These are phyloP conservation scores for Podilymbus podiceps DNA, from an alignment of 2,113 vertebrate genomes.

Conservation along the genomic window DNA sequence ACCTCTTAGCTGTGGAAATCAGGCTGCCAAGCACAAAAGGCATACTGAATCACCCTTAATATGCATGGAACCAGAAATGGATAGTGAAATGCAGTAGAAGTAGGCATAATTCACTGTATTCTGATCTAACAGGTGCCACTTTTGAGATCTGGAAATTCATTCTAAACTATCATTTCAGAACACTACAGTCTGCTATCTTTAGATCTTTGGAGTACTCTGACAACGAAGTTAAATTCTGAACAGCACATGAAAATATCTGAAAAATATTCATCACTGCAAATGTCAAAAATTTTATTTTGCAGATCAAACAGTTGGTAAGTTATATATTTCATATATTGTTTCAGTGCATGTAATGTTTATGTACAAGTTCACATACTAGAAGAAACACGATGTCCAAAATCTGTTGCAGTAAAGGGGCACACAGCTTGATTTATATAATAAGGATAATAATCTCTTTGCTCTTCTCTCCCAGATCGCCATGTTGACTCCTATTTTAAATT, in stretches of 20 bases:
- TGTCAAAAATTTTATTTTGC: background rate
- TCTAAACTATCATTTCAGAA: constrained; percentile 13
- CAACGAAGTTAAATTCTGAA: background rate
- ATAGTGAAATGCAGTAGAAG: background rate
- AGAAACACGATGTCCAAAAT: background rate
- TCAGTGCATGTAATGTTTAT: background rate
- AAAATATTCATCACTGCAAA: background rate
- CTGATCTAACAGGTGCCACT: constrained; percentile 25
- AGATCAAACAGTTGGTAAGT: background rate
- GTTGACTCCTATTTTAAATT: background rate
- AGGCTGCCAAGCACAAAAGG: constrained; percentile 24
- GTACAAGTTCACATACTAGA: background rate
- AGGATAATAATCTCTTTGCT: background rate
- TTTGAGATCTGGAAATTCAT: constrained; percentile 27
- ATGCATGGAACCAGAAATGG: background rate
- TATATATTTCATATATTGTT: background rate
- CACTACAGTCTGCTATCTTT: constrained; percentile 14
- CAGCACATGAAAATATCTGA: background rate
- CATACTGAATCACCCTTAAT: constrained; percentile 34
- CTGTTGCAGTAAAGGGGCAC: background rate
- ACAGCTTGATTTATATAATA: background rate
- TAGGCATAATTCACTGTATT: constrained; percentile 23
- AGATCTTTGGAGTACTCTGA: background rate
- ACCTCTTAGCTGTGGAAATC: constrained; percentile 21
- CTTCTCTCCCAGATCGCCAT: background rate